These are phyloP conservation scores for Cataglyphis albicans DNA, from an alignment of 2,888 invertebrate genomes.

Conservation along the genomic window DNA sequence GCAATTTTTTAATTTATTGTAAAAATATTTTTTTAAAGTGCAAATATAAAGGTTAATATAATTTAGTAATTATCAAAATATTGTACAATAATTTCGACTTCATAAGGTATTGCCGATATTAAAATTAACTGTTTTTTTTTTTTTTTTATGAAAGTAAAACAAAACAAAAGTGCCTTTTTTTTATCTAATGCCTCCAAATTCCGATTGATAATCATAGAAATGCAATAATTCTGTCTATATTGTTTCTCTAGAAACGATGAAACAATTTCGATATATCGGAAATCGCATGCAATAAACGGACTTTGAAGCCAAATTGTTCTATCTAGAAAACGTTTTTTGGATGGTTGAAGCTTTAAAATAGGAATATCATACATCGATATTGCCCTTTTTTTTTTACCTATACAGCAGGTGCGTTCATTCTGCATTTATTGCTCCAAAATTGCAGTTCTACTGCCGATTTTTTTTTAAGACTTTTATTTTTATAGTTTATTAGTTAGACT, in stretches of 20 bases:
- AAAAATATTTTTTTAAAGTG: not conserved
- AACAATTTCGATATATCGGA: slow-evolving; percentile 49
- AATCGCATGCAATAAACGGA: slow-evolving; percentile 48
- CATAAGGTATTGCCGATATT: not conserved
- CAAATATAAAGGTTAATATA: not conserved
- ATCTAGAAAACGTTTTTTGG: slow-evolving; percentile 46
- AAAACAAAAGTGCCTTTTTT: not conserved
- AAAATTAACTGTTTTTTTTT: slow-evolving; percentile 17
- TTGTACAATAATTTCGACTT: not conserved
- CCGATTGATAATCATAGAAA: slow-evolving; percentile 30
- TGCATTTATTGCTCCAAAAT: slow-evolving; percentile 43
- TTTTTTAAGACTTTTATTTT: not conserved
- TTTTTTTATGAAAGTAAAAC: slow-evolving; percentile 11
- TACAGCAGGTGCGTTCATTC: slow-evolving; percentile 38
- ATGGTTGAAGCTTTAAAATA: slow-evolving; percentile 45
- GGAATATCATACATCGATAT: slow-evolving; percentile 50
- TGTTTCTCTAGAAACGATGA: slow-evolving; percentile 32
- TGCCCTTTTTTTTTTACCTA: slow-evolving; percentile 28
- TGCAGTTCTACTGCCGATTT: not conserved
- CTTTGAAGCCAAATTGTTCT: slow-evolving; percentile 47
- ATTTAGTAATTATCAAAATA: not conserved
- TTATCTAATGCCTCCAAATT: not conserved
- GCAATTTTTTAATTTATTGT: not conserved
- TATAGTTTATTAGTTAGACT: slow-evolving; percentile 15
- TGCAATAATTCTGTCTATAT: slow-evolving; percentile 30